Percentiles rank a stretch among this genome's conserved stretches.
Evolutionary conservation across 2,113 vertebrate genomes (phyloP).

Genomic region (Bos indicus): DNA sequence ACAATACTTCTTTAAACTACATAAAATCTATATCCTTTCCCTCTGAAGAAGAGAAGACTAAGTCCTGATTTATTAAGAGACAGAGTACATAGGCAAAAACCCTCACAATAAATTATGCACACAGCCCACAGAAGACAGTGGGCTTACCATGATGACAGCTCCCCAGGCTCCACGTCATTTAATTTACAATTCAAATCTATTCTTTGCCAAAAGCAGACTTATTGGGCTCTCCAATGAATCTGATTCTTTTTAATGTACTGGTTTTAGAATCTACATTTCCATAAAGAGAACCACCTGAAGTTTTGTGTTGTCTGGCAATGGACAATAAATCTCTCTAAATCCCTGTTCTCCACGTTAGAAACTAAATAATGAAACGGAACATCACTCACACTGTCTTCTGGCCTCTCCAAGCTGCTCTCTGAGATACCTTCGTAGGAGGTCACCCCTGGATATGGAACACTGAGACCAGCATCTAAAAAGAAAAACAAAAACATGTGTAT

Average conservation of each 20-base stretch:
- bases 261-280: conserved; percentile 10
- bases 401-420: neutral
- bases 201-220: neutral
- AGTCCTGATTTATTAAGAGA: neutral
- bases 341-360: neutral
- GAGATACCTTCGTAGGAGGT: conserved; percentile 60
- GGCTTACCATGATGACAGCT: neutral
- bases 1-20: neutral
- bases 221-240: neutral
- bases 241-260: neutral
- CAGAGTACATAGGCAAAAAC: neutral
- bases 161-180: neutral
- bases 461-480: conserved; percentile 75
- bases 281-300: neutral
- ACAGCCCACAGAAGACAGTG: neutral
- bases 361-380: neutral
- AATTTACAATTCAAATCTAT: neutral
- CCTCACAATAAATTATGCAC: neutral
- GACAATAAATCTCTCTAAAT: neutral
- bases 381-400: conserved; percentile 74
- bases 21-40: neutral
- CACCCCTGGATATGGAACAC: conserved; percentile 66
- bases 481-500: neutral
- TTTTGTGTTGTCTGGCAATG: neutral
- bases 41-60: neutral